phyloP scores from a whole-genome alignment of 2,113 vertebrate species.

The Apeltes quadracus region DNA sequence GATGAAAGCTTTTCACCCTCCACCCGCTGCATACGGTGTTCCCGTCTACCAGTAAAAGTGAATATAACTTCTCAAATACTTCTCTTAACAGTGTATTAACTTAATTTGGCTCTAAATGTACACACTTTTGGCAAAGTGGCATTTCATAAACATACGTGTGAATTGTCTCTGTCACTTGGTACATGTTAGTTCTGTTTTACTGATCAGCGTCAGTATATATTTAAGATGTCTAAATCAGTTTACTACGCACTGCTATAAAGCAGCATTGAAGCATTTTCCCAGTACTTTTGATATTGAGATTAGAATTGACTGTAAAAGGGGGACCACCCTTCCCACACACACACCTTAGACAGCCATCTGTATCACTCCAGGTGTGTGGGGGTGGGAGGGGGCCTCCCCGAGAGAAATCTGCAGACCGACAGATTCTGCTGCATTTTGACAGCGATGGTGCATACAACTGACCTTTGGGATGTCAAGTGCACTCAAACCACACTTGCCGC shows the following conservation, averaged over 20 bases:
- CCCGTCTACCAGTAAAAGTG: not conserved
- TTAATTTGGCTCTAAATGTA: not conserved
- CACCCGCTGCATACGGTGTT: not conserved
- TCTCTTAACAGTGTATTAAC: not conserved
- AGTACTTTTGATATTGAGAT: not conserved
- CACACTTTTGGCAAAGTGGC: not conserved
- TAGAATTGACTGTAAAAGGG: constrained; percentile 40
- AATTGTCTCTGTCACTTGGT: not conserved
- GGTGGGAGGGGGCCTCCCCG: constrained; percentile 15
- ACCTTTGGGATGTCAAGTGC: constrained; percentile 82
- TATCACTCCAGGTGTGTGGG: constrained; percentile 49
- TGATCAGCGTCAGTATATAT: not conserved
- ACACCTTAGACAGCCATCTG: constrained; percentile 45
- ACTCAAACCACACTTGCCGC: constrained; percentile 80
- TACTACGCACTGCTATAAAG: not conserved
- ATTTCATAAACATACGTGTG: not conserved
- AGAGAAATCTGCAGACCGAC: constrained; percentile 51
- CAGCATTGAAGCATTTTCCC: constrained; percentile 1
- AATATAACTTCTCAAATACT: not conserved
- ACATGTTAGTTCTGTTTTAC: no score
- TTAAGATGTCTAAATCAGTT: not conserved
- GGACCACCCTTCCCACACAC: not conserved
- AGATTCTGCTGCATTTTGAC: constrained; percentile 79
- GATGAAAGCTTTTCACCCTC: not conserved
- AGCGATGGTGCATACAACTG: constrained; percentile 77